Evolutionary conservation across 2,888 invertebrate genomes (phyloP).

Genomic region (Hirtodrosophila confusa): DNA sequence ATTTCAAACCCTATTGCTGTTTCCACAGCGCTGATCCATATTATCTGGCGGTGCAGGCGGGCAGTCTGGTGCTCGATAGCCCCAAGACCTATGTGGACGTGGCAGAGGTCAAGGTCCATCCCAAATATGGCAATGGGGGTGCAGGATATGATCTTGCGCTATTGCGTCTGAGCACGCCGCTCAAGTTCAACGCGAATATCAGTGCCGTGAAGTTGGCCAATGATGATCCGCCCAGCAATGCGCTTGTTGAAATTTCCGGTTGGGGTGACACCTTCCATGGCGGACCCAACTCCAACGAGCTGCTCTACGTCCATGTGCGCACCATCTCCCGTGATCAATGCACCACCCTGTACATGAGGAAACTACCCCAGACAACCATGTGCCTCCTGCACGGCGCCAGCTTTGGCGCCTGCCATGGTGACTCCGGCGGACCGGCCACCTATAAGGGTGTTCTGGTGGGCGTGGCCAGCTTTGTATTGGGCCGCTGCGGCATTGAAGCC

Average conservation of each 20-base stretch:
- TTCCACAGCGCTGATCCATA: slow-evolving; percentile 51
- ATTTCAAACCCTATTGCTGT: too few species aligned
- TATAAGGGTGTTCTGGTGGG: slow-evolving; percentile 73
- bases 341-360: slow-evolving; percentile 38
- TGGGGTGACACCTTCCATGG: slow-evolving; percentile 74
- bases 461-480: slow-evolving; percentile 77
- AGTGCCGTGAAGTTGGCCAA: slow-evolving; percentile 68
- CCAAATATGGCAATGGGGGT: slow-evolving; percentile 46
- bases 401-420: slow-evolving; percentile 81
- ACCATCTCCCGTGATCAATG: slow-evolving; percentile 63
- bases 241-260: slow-evolving; percentile 72
- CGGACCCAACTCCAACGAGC: slow-evolving; percentile 65
- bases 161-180: slow-evolving; percentile 56
- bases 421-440: slow-evolving; percentile 83
- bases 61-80: slow-evolving; percentile 55
- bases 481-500: slow-evolving; percentile 68
- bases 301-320: slow-evolving; percentile 72
- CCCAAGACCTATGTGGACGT: slow-evolving; percentile 66
- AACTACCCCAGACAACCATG: slow-evolving; percentile 63
- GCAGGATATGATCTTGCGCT: slow-evolving; percentile 77
- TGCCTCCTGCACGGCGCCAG: slow-evolving; percentile 70
- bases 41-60: slow-evolving; percentile 68
- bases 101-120: slow-evolving; percentile 61
- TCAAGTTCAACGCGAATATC: slow-evolving; percentile 54
- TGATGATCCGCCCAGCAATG: slow-evolving; percentile 53